These are phyloP conservation scores for Anguilla japonica DNA, from an alignment of 2,113 vertebrate genomes.

Conservation along the genomic window DNA sequence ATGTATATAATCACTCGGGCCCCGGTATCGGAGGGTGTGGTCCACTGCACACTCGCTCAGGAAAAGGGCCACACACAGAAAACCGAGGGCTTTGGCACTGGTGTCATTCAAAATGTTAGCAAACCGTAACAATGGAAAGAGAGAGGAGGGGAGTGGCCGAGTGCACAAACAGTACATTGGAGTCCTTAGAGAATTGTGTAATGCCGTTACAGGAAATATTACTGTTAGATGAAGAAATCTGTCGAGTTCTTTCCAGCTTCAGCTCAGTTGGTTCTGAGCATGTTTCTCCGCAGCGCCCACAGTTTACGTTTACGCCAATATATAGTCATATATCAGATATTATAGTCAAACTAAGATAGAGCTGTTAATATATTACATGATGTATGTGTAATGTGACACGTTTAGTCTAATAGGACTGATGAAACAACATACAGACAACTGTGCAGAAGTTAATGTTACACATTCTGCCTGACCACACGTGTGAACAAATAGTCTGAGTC, in stretches of 20 bases:
- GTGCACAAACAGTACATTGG: background rate
- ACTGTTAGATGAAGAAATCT: background rate
- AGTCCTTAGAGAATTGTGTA: background rate
- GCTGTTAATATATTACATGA: background rate
- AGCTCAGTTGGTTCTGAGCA: background rate
- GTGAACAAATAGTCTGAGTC: background rate
- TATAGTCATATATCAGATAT: background rate
- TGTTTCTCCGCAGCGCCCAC: background rate
- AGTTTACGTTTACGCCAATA: background rate
- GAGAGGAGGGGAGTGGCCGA: background rate
- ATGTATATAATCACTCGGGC: background rate
- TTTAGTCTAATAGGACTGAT: background rate
- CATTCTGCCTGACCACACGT: background rate
- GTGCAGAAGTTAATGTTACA: background rate
- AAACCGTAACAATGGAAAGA: background rate
- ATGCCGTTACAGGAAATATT: background rate
- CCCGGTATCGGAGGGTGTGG: background rate
- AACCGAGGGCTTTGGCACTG: background rate
- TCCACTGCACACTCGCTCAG: background rate
- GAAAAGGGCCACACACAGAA: background rate
- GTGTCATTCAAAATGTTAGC: background rate
- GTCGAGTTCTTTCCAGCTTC: background rate
- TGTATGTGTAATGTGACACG: too few relatives aligned
- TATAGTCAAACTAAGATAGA: background rate
- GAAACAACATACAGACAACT: background rate